Evolutionary conservation across 2,113 vertebrate genomes (phyloP).

Genomic region (Isichthys henryi): DNA sequence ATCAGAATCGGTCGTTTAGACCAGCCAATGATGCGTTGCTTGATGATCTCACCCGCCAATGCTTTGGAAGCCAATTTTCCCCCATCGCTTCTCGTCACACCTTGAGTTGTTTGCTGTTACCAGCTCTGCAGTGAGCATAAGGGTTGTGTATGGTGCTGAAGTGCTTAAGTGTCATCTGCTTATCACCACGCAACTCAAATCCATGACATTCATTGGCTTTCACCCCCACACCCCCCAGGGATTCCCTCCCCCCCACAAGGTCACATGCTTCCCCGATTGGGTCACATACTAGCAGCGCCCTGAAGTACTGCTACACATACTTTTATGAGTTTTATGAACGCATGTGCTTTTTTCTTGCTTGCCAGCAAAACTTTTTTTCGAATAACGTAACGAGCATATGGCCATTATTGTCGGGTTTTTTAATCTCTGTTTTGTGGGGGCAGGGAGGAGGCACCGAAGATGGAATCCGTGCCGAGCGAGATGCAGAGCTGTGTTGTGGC

Average conservation of each 20-base stretch:
- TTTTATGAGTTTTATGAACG: neutral
- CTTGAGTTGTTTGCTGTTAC: neutral
- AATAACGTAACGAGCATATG: neutral
- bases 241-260: neutral
- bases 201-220: neutral
- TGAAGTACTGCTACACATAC: neutral
- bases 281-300: neutral
- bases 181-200: neutral
- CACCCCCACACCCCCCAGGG: neutral
- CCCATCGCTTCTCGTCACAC: neutral
- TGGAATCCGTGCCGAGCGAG: neutral
- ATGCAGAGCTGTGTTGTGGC: neutral
- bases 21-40: neutral
- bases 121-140: neutral
- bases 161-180: neutral
- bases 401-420: neutral
- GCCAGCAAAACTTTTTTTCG: neutral
- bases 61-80: neutral
- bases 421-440: neutral
- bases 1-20: neutral
- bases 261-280: neutral
- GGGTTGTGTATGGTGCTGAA: neutral
- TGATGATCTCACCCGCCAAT: neutral
- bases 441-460: neutral
- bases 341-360: neutral